Conservation (phyloP, 1,140 invertebrate genomes). For the Leptinotarsa undecemlineata region DNA sequence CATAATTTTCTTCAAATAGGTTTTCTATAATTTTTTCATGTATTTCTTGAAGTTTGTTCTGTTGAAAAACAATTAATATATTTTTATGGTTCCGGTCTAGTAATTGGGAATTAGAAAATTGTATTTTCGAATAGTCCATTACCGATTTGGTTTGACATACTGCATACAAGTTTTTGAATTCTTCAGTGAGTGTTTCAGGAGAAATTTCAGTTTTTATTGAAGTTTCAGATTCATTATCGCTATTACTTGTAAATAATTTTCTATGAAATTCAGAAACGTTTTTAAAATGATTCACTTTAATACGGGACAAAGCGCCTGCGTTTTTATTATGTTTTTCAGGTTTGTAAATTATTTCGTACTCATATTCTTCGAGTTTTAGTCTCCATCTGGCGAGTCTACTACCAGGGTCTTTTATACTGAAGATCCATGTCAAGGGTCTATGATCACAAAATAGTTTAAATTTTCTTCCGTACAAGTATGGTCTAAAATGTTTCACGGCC, state of each 20-base stretch:
- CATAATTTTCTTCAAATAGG: conserved; percentile 22
- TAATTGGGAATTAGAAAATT: conserved; percentile 23
- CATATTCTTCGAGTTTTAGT: conserved; percentile 32
- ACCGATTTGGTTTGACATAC: conserved; percentile 17
- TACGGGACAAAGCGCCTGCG: conserved; percentile 32
- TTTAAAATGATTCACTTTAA: conserved; percentile 36
- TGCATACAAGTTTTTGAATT: neutral
- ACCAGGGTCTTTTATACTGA: conserved; percentile 31
- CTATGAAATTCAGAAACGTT: conserved; percentile 18
- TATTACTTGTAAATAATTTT: no score
- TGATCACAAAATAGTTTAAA: conserved; percentile 25
- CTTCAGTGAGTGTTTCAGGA: no score
- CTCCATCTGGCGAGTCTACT: conserved; percentile 27
- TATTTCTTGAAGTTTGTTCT: conserved; percentile 30
- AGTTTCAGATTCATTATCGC: no score
- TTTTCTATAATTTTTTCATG: conserved; percentile 28
- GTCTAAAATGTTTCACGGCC: conserved; percentile 33
- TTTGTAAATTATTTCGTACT: conserved; percentile 31
- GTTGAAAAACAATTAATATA: conserved; percentile 26
- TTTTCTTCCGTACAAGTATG: conserved; percentile 32
- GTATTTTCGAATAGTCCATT: conserved; percentile 33
- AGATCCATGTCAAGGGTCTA: conserved; percentile 24
- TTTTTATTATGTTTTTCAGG: conserved; percentile 32
- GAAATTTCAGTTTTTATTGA: no score
- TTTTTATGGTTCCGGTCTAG: conserved; percentile 32